Base-by-base conservation (phyloP, 2,113 vertebrate genomes). In the Nycticorax nycticorax region DNA sequence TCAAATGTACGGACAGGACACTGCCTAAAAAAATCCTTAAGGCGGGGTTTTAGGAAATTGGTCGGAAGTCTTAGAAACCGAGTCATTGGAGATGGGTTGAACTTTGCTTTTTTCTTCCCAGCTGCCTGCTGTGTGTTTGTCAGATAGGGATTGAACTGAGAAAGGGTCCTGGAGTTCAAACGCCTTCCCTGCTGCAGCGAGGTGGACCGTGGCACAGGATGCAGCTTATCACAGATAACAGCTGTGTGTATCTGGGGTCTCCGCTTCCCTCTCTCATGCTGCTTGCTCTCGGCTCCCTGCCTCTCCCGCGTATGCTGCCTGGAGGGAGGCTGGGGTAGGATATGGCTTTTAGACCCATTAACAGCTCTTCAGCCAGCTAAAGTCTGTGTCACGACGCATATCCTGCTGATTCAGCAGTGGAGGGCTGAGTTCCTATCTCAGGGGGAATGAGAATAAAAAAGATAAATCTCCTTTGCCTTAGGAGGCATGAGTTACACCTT, bases 121-220 rank as follows among this genome's bases (percentile, higher is more conserved):
- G 95, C 86, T 94, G 92, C 96, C 94, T 94, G 79, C 96, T 93
- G 95, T 87, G 83, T 94, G 92, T 96, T 94, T 95, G 86, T 89
- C 94, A 89, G 94, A 93, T 88, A 87, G 73, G 24, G 69, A 45
- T 3, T 85, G 80, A 85, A 86, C 45, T 57, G 66, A 95, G 77
- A 86, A 93, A 75, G 69, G 80, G 73, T 72, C 91, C 33, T 26
- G 63, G 69, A 95, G 95, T 97, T 96, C 96, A 96, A 83, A 94
- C 5, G 32, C 81, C 66, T 91, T 86, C 92, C 86, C 76, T 71
- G 83, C 90, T 39, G 96, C 82, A 96, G 59, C 1, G 66, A 80
- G 85, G 88, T 87, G 94, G 89, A 92, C 80, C 79, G 21, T 82
- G 91, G 89, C 86, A 87, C 86, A 78, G 80, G 92, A 96, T 92